Percentiles rank a stretch among this genome's conserved stretches.
Evolutionary conservation across 1,140 invertebrate genomes (phyloP).

Genomic region (Anoplophora glabripennis): DNA sequence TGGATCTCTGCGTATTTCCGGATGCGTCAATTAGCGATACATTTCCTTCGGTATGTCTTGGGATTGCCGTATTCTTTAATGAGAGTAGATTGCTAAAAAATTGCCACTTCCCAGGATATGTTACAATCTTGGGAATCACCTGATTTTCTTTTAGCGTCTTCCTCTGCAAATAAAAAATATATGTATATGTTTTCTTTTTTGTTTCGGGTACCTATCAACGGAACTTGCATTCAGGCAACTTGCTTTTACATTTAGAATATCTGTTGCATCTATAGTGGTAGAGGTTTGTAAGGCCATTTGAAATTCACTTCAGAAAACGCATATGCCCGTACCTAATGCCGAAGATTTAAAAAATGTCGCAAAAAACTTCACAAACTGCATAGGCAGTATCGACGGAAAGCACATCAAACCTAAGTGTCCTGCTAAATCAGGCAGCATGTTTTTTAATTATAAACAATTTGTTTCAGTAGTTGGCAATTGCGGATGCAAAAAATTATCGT

Average conservation of each 20-base stretch:
- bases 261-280: constrained; percentile 6
- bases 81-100: constrained; percentile 21
- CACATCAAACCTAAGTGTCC: constrained; percentile 18
- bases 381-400: constrained; percentile 49
- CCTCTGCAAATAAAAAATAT: constrained; percentile 43
- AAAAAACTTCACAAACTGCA: constrained; percentile 42
- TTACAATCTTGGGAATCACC: constrained; percentile 1
- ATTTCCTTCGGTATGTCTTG: constrained; percentile 17
- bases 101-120: constrained; percentile 12
- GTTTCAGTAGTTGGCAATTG: constrained; percentile 6
- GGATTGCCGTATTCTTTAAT: constrained; percentile 10
- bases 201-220: constrained; percentile 19
- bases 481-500: constrained; percentile 22
- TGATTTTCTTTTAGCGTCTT: constrained; percentile 50
- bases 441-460: constrained; percentile 10
- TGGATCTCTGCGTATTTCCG: neutral
- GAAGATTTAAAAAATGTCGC: constrained; percentile 8
- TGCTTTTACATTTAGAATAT: constrained; percentile 15
- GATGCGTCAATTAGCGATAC: neutral
- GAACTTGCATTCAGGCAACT: constrained; percentile 14
- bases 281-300: constrained; percentile 4
- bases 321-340: constrained; percentile 7
- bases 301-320: constrained; percentile 7
- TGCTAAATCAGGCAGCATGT: constrained; percentile 19
- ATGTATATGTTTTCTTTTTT: constrained; percentile 5